These are phyloP conservation scores for Mesopsocus fuscifrons DNA, from an alignment of 2,888 invertebrate species.

Conservation along the genomic window DNA sequence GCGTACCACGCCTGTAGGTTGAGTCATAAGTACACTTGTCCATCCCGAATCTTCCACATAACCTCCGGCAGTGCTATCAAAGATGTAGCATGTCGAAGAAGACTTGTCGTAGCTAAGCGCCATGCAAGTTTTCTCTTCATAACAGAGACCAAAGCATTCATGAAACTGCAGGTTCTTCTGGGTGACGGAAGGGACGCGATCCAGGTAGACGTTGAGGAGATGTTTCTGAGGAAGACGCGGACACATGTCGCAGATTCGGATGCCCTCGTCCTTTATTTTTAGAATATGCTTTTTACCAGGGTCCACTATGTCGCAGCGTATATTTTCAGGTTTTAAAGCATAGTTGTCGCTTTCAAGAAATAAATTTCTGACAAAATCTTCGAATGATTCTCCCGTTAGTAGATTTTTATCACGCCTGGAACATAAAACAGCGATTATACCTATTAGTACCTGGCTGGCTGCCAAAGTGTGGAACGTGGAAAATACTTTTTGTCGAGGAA, in stretches of 20 bases:
- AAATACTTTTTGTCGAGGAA: no score
- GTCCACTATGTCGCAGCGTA: not conserved
- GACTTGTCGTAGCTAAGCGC: slow-evolving; percentile 14
- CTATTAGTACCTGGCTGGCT: no score
- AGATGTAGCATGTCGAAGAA: slow-evolving; percentile 11
- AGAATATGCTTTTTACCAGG: not conserved
- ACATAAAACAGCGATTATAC: not conserved
- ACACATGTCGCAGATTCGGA: slow-evolving; percentile 13
- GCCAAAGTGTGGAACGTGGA: no score
- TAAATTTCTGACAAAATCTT: not conserved
- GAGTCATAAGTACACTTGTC: slow-evolving; percentile 15
- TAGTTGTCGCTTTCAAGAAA: not conserved
- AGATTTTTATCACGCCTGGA: not conserved
- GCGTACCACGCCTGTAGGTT: slow-evolving; percentile 12
- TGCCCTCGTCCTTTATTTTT: not conserved
- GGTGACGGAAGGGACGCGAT: slow-evolving; percentile 1
- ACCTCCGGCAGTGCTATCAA: slow-evolving; percentile 11
- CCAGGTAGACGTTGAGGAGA: slow-evolving; percentile 11
- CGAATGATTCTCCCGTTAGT: not conserved
- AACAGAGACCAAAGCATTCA: slow-evolving; percentile 13
- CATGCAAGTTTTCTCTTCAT: slow-evolving; percentile 9
- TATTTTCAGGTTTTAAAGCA: not conserved
- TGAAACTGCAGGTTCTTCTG: slow-evolving; percentile 10
- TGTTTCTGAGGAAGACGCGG: slow-evolving; percentile 13
- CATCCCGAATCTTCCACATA: slow-evolving; percentile 10